Evolutionary conservation across 2,113 vertebrate genomes (phyloP).

Genomic region (Poicephalus gulielmi): DNA sequence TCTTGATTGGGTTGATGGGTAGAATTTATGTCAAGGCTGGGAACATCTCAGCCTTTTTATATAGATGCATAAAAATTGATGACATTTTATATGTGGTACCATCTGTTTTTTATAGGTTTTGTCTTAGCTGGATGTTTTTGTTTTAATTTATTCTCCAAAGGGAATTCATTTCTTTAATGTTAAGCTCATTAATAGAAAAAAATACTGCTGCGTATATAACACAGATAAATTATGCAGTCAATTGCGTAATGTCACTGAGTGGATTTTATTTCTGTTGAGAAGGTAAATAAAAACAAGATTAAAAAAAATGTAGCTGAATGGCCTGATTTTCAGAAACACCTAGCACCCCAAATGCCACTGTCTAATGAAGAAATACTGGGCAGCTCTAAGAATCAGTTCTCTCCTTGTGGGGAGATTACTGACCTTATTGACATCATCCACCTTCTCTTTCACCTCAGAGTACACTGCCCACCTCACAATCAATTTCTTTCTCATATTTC

Average conservation of each 20-base stretch:
- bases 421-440: background rate
- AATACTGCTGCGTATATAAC: background rate
- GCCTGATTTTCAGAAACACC: background rate
- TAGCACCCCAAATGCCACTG: background rate
- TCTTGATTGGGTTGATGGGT: background rate
- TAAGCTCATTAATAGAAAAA: slow-evolving; percentile 1
- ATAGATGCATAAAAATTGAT: background rate
- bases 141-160: slow-evolving; percentile 18
- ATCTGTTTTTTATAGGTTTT: slow-evolving; percentile 37
- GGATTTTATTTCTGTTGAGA: background rate
- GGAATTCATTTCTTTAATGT: slow-evolving; percentile 16
- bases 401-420: background rate
- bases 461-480: background rate
- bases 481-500: slow-evolving; percentile 27
- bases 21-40: background rate
- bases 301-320: background rate
- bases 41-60: slow-evolving; percentile 17
- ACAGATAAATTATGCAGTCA: background rate
- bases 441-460: background rate
- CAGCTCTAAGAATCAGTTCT: background rate
- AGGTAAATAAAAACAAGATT: background rate
- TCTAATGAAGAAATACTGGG: background rate
- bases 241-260: background rate
- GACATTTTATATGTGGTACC: background rate
- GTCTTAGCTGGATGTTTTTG: slow-evolving; percentile 9